Conservation (phyloP, 2,113 vertebrate genomes). For the Crotalus viridis region DNA sequence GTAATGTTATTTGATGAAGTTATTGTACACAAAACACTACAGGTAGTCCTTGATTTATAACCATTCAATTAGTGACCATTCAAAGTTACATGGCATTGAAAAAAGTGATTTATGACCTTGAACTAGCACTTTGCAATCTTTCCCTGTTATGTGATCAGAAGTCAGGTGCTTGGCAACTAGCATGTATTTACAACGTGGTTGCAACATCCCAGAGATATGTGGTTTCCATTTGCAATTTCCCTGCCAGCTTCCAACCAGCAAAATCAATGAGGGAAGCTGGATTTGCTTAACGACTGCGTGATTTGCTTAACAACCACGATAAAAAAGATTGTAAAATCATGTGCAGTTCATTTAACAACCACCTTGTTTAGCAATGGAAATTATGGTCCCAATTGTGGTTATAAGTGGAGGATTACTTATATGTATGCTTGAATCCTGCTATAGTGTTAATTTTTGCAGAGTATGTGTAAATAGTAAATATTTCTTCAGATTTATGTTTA, state of each 20-base stretch:
- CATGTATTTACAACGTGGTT: neutral
- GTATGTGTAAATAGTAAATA: neutral
- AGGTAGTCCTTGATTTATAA: neutral
- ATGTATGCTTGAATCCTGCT: neutral
- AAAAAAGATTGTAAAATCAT: neutral
- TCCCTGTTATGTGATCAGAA: neutral
- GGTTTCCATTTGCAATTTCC: neutral
- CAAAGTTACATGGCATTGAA: neutral
- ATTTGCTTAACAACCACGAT: neutral
- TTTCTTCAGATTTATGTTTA: neutral
- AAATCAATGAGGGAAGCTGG: neutral
- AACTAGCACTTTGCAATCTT: neutral
- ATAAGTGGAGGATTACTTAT: neutral
- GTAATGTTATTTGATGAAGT: neutral
- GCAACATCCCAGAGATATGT: neutral
- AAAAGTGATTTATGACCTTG: neutral
- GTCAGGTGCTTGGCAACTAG: neutral
- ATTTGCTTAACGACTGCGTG: neutral
- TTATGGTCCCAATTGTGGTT: neutral
- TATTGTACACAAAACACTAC: neutral
- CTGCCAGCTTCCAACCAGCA: neutral
- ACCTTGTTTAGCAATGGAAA: neutral
- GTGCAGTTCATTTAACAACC: neutral
- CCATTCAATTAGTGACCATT: neutral
- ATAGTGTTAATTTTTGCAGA: neutral